These are phyloP conservation scores for Sorex araneus DNA, from an alignment of 2,113 vertebrate species.

Conservation along the genomic window DNA sequence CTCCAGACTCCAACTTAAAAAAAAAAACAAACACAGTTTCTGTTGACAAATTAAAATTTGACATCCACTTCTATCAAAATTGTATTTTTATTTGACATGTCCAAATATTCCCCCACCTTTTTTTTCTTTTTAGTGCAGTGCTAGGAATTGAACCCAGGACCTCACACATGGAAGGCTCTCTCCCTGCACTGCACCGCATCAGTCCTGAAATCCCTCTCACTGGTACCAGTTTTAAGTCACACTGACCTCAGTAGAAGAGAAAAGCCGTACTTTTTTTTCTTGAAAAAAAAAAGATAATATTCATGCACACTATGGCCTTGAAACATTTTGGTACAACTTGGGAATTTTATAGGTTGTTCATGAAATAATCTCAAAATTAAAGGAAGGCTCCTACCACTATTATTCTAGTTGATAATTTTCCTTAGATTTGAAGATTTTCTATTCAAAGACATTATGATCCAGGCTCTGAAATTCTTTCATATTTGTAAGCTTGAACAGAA, in stretches of 20 bases:
- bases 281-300: conserved; percentile 49
- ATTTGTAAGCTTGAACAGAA: conserved; percentile 69
- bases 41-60: conserved; percentile 66
- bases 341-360: conserved; percentile 39
- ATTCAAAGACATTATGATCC: conserved; percentile 43
- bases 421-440: conserved; percentile 13
- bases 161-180: too few species aligned
- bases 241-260: too few species aligned
- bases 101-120: too few species aligned
- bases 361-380: conserved; percentile 64
- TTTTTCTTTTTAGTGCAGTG: too few species aligned
- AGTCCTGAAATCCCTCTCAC: conserved; percentile 22
- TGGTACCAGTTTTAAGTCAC: conserved; percentile 2
- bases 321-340: conserved; percentile 26
- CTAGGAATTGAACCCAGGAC: too few species aligned
- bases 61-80: conserved; percentile 46
- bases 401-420: conserved; percentile 56
- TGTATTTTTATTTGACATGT: conserved; percentile 20
- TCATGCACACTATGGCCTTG: conserved; percentile 30
- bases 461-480: conserved; percentile 30
- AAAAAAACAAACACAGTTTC: not conserved
- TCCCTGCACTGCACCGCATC: too few species aligned
- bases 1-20: not conserved
- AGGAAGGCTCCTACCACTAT: conserved; percentile 19
- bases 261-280: too few species aligned